Conservation (phyloP, 1,140 invertebrate species). For the Anagrus nilaparvatae region DNA sequence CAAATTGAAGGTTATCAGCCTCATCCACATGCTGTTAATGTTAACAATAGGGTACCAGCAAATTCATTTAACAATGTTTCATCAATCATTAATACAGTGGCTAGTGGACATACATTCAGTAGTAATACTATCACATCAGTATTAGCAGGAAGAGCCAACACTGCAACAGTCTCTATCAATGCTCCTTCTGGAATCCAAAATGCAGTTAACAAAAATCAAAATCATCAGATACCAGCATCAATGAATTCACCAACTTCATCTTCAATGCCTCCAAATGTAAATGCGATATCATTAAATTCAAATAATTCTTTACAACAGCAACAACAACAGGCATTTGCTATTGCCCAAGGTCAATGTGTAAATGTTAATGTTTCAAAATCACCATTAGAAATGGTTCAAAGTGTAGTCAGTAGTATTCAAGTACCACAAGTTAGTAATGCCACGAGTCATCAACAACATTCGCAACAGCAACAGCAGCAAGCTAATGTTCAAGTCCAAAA, state of each 20-base stretch:
- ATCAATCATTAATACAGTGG: slow-evolving; percentile 57
- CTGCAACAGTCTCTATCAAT: slow-evolving; percentile 61
- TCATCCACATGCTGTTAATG: slow-evolving; percentile 33
- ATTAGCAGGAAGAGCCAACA: slow-evolving; percentile 61
- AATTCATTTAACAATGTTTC: slow-evolving; percentile 27
- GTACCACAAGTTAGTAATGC: slow-evolving; percentile 42
- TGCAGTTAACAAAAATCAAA: slow-evolving; percentile 28
- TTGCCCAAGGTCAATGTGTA: slow-evolving; percentile 1
- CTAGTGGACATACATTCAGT: slow-evolving; percentile 59
- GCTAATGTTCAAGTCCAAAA: slow-evolving; percentile 34
- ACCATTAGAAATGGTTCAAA: slow-evolving; percentile 70
- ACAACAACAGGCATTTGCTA: slow-evolving; percentile 9
- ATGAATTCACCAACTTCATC: slow-evolving; percentile 13
- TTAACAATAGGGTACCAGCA: neutral
- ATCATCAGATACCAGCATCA: slow-evolving; percentile 26
- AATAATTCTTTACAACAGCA: slow-evolving; percentile 4
- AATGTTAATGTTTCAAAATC: slow-evolving; percentile 49
- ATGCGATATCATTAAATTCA: slow-evolving; percentile 3
- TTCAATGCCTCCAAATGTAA: neutral
- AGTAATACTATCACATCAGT: slow-evolving; percentile 70
- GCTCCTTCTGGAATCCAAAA: slow-evolving; percentile 42
- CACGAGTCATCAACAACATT: slow-evolving; percentile 24
- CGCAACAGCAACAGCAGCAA: slow-evolving; percentile 21
- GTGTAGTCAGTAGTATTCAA: slow-evolving; percentile 66
- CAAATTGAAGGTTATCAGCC: slow-evolving; percentile 34